A percentile compares a stretch with the other conserved stretches of the same genome.
These are phyloP conservation scores for Brevipalpus yothersi DNA, from an alignment of 1,140 invertebrate species.

Conservation along the genomic window DNA sequence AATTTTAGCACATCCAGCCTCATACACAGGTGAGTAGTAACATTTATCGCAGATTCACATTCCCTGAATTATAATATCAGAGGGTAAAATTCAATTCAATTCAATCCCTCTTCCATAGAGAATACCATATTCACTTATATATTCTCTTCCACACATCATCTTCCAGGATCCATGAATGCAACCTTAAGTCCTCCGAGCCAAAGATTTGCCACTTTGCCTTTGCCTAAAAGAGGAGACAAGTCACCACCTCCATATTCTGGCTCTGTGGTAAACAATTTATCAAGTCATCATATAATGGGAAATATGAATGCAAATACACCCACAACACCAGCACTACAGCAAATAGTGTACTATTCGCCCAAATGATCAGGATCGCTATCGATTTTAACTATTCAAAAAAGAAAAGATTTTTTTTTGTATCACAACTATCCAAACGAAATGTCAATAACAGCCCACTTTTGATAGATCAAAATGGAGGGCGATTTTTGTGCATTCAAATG, in stretches of 20 bases:
- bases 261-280: neutral
- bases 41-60: no score
- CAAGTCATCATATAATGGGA: neutral
- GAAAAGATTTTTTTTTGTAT: no score
- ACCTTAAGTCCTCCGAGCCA: neutral
- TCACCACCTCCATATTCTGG: conserved; percentile 39
- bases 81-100: no score
- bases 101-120: neutral
- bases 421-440: no score
- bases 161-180: neutral
- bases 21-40: conserved; percentile 10
- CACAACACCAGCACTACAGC: neutral
- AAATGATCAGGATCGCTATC: neutral
- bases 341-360: conserved; percentile 1
- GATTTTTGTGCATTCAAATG: no score
- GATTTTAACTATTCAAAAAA: no score
- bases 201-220: conserved; percentile 5
- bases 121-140: neutral
- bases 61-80: neutral
- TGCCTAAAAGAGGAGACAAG: conserved; percentile 28
- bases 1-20: conserved; percentile 4
- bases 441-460: no score
- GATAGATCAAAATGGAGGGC: no score
- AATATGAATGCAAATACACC: neutral
- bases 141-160: neutral